phyloP scores from a whole-genome alignment of 1,140 invertebrate species.

The Procambarus clarkii region DNA sequence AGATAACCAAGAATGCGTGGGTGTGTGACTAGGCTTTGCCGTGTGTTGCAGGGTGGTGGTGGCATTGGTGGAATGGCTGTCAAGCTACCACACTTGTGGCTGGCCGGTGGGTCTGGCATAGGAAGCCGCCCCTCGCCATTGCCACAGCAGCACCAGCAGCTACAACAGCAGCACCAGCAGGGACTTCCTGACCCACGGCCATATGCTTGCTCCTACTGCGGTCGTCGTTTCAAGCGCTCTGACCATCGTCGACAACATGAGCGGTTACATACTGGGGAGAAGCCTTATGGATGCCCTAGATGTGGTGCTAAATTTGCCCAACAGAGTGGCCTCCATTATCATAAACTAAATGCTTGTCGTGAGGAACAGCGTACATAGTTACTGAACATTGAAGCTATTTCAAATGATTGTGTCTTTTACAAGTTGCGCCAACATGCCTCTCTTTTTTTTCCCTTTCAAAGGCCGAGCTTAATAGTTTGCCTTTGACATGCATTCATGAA shows the following conservation, averaged over 20 bases:
- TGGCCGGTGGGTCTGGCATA: constrained; percentile 37
- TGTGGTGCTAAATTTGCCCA: constrained; percentile 78
- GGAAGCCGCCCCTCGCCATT: constrained; percentile 33
- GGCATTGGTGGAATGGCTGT: constrained; percentile 56
- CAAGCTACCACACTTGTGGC: constrained; percentile 57
- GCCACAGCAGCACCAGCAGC: constrained; percentile 46
- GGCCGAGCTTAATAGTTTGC: neutral
- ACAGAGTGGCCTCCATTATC: constrained; percentile 79
- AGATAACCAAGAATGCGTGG: constrained; percentile 28
- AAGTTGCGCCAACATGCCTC: neutral
- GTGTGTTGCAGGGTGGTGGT: constrained; percentile 65
- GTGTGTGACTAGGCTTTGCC: constrained; percentile 64
- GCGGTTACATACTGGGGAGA: constrained; percentile 77
- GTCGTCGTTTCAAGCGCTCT: constrained; percentile 75
- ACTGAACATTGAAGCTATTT: neutral
- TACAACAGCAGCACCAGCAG: constrained; percentile 48
- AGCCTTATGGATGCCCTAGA: constrained; percentile 76
- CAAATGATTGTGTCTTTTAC: neutral
- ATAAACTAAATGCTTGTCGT: constrained; percentile 73
- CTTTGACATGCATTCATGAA: neutral
- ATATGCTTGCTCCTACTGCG: constrained; percentile 76
- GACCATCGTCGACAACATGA: constrained; percentile 74
- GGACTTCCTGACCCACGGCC: constrained; percentile 72
- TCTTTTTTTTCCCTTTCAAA: neutral
- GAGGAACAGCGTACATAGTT: constrained; percentile 54